phyloP scores from a whole-genome alignment of 23 tunicate species.

The Trididemnum clinides region DNA sequence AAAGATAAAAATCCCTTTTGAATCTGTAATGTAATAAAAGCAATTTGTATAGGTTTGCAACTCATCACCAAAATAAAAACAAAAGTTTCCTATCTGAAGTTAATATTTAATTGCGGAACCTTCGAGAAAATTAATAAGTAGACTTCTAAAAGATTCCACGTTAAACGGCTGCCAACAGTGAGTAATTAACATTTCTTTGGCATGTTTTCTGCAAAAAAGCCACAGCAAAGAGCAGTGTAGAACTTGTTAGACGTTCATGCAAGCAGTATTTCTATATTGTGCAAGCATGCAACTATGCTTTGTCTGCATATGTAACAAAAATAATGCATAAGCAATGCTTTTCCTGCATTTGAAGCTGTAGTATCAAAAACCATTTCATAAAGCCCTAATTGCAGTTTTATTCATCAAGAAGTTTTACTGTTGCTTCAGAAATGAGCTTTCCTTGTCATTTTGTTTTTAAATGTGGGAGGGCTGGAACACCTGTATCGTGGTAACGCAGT shows the following conservation, averaged over 20 bases:
- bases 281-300: not conserved
- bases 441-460: not conserved
- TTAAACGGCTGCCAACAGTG: not conserved
- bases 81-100: no score
- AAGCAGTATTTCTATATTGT: not conserved
- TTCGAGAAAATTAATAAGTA: not conserved
- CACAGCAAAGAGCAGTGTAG: not conserved
- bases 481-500: not conserved
- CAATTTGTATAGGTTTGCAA: no score
- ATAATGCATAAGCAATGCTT: not conserved
- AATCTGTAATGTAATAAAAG: no score
- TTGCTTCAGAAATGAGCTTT: not conserved
- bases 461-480: not conserved
- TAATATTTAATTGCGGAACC: no score
- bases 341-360: not conserved
- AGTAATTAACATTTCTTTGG: not conserved
- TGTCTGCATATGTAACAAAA: not conserved
- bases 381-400: not conserved
- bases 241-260: not conserved
- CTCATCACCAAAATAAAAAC: no score
- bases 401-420: not conserved
- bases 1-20: not conserved
- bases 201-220: not conserved
- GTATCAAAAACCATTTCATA: slow-evolving; percentile 11
- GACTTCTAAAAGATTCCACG: not conserved